Conservation (phyloP, 2,113 vertebrate genomes). For the Tichodroma muraria region DNA sequence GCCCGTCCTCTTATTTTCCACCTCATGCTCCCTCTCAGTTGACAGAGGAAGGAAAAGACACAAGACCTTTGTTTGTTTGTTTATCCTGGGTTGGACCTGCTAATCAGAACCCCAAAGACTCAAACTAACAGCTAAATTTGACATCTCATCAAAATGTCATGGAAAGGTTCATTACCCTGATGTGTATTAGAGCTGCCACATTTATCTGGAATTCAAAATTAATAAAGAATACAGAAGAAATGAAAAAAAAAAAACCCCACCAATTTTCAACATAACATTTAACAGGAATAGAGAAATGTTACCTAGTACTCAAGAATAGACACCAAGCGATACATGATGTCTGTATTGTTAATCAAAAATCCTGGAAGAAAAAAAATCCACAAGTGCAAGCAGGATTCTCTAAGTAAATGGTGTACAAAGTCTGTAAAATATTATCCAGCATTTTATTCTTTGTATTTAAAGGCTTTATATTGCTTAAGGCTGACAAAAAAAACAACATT, state of each 20-base stretch:
- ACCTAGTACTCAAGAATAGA: neutral
- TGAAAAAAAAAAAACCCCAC: neutral
- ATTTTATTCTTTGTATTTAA: neutral
- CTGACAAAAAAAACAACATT: neutral
- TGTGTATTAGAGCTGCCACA: neutral
- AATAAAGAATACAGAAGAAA: neutral
- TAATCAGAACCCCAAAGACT: neutral
- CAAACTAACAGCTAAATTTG: neutral
- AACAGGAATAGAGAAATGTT: neutral
- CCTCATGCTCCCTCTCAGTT: neutral
- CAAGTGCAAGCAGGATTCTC: neutral
- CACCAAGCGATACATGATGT: neutral
- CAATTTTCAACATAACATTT: neutral
- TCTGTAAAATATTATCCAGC: neutral
- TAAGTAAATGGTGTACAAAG: neutral
- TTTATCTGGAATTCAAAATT: neutral
- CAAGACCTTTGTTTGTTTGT: neutral
- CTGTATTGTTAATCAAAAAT: neutral
- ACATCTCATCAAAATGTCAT: neutral
- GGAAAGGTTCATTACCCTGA: neutral
- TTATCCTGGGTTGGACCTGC: neutral
- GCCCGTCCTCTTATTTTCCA: neutral
- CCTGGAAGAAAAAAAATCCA: neutral
- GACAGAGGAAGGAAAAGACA: neutral
- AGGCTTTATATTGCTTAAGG: neutral